Evolutionary conservation across 2,113 vertebrate genomes (phyloP), one percentile per base, ranked within the genome.

Genomic region (Holacanthus passer): DNA sequence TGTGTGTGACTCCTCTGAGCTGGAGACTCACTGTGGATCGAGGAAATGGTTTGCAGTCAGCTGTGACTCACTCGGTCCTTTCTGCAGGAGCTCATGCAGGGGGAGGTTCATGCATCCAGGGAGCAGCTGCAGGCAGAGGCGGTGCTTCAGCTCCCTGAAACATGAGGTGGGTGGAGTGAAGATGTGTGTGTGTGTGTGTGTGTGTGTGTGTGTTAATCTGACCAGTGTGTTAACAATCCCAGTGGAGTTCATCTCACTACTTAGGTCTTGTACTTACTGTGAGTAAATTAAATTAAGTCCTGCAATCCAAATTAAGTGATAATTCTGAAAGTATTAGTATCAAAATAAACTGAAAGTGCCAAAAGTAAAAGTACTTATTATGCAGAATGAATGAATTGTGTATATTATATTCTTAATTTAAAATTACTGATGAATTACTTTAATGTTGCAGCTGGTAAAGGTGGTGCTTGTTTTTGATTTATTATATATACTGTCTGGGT

Each of bases 101-200:
- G 82, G 59, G 79, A 43, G 84, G 43, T 81, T 81, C 77, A 35
- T 63, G 73, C 76, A 78, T 79, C 50, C 29, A 63, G 32, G 82
- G 85, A 75, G 76, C 68, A 29, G 48, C 52, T 41, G 10, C 78
- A 31, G 8, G 4, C 41, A 72, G 76, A 66, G 87, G 89, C 73
- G 85, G 87, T 3, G 77, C 75, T 64, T 77, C 45, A 20, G 39
- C 17, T 32, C 48, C 41, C 2, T 24, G 3, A 48, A 59, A 77
- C 64, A 70, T 80, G 70, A 31, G 65, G 29, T 20, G 71, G 64
- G 64, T 31, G 72, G 58, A 41, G 80, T 9, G 77, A 20, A 16
- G 45, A 11, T 52, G 59, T 20, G 2, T 22, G 52, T 41, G 29
- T 59, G 43, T 29, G 39, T 41, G 39, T 41, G 39, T 41, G 39